Evolutionary conservation across 2,797 vertebrate species (phyloP).

Genomic region (Calcarius lapponicus): DNA sequence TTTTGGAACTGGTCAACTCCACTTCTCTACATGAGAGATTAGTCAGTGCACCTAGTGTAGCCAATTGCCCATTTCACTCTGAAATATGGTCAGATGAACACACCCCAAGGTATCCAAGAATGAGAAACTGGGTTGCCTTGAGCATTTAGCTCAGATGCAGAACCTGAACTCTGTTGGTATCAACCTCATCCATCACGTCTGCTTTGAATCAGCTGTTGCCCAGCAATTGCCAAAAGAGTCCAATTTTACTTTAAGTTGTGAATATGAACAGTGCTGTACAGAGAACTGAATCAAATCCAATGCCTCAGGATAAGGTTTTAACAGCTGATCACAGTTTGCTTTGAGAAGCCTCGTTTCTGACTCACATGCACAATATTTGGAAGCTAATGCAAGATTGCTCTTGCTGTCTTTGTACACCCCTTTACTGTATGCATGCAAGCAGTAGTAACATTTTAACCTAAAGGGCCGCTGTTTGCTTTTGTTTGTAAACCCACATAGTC

Average conservation of each 20-base stretch:
- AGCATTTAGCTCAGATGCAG: neutral
- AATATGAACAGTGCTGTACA: neutral
- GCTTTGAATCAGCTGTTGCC: neutral
- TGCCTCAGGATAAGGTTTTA: neutral
- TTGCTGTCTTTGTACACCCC: neutral
- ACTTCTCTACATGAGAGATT: neutral
- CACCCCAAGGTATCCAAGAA: neutral
- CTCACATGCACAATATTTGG: neutral
- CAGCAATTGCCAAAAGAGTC: neutral
- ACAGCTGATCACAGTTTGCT: neutral
- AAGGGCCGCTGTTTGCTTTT: neutral
- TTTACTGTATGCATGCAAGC: neutral
- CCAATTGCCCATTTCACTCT: neutral
- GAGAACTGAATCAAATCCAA: neutral
- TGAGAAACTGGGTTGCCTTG: neutral
- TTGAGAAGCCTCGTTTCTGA: neutral
- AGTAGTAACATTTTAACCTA: neutral
- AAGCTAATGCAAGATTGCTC: neutral
- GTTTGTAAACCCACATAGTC: neutral
- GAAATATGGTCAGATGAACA: neutral
- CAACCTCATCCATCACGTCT: neutral
- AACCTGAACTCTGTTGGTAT: neutral
- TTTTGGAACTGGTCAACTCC: neutral
- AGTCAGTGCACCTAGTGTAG: neutral
- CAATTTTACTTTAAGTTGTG: neutral